These are phyloP conservation scores for Anableps anableps DNA, from an alignment of 2,797 vertebrate species.

Conservation along the genomic window DNA sequence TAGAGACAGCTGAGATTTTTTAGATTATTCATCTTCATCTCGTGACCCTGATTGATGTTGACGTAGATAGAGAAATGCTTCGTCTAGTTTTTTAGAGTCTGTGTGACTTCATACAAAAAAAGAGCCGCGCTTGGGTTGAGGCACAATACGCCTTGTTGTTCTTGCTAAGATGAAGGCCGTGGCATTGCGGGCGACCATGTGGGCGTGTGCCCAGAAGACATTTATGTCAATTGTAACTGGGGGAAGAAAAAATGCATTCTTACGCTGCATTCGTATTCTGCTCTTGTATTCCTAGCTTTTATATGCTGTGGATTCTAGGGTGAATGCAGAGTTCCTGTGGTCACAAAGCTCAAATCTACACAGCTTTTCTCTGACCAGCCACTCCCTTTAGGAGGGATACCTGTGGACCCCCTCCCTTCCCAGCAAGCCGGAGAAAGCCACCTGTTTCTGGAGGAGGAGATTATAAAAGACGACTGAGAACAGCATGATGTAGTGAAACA, in stretches of 20 bases:
- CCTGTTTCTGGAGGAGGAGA: slow-evolving; percentile 66
- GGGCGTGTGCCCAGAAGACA: slow-evolving; percentile 59
- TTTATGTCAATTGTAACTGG: slow-evolving; percentile 68
- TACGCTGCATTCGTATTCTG: slow-evolving; percentile 40
- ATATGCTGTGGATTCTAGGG: slow-evolving; percentile 37
- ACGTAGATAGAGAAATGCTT: slow-evolving; percentile 33
- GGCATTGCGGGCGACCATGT: slow-evolving; percentile 66
- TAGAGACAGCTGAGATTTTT: not conserved
- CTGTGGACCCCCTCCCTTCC: slow-evolving; percentile 35
- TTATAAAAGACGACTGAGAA: slow-evolving; percentile 3
- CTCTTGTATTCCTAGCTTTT: slow-evolving; percentile 51
- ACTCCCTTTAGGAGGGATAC: slow-evolving; percentile 33
- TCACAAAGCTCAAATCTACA: slow-evolving; percentile 17
- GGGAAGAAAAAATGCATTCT: slow-evolving; percentile 48
- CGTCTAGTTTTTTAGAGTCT: slow-evolving; percentile 34
- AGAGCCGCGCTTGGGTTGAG: slow-evolving; percentile 26
- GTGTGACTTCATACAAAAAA: slow-evolving; percentile 38
- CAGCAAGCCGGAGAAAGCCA: slow-evolving; percentile 43
- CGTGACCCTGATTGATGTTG: slow-evolving; percentile 24
- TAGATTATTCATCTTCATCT: not conserved
- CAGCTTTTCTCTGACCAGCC: slow-evolving; percentile 35
- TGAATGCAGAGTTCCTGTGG: slow-evolving; percentile 43
- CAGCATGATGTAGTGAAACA: slow-evolving; percentile 20
- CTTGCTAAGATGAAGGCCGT: slow-evolving; percentile 61
- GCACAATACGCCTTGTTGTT: slow-evolving; percentile 74